A percentile compares a stretch with the other conserved stretches of the same genome.
These are phyloP conservation scores for Shinisaurus crocodilurus DNA, from an alignment of 2,113 vertebrate genomes.

Conservation along the genomic window DNA sequence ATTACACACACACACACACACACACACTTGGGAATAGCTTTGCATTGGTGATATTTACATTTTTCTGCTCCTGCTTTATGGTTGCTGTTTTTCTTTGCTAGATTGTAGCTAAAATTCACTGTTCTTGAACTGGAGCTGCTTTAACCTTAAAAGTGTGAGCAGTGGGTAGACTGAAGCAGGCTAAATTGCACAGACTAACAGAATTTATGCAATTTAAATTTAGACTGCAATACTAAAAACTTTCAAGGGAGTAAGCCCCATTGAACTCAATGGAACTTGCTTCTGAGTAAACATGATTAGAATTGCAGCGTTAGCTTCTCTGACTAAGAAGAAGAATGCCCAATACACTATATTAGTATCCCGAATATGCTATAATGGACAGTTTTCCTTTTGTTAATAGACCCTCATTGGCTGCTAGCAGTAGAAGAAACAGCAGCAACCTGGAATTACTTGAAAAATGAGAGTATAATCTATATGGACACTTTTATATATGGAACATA, in stretches of 20 bases:
- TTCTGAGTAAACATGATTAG: not conserved
- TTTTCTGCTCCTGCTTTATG: not conserved
- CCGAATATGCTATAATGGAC: not conserved
- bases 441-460: not conserved
- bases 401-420: not conserved
- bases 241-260: not conserved
- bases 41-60: not conserved
- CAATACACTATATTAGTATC: not conserved
- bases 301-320: not conserved
- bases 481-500: not conserved
- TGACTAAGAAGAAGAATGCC: not conserved
- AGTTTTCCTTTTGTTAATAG: not conserved
- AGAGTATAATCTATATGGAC: not conserved
- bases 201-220: not conserved
- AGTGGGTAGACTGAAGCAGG: not conserved
- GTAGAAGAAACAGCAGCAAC: not conserved
- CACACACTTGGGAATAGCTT: not conserved
- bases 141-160: not conserved
- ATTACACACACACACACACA: not conserved
- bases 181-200: not conserved
- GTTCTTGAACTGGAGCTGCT: conserved; percentile 15
- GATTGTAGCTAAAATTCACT: not conserved
- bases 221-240: not conserved
- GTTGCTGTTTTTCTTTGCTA: conserved; percentile 11
- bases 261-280: not conserved